Percentiles rank a stretch among this genome's conserved stretches.
These are phyloP conservation scores for Ophraella communa DNA, from an alignment of 2,888 invertebrate genomes.

Conservation along the genomic window DNA sequence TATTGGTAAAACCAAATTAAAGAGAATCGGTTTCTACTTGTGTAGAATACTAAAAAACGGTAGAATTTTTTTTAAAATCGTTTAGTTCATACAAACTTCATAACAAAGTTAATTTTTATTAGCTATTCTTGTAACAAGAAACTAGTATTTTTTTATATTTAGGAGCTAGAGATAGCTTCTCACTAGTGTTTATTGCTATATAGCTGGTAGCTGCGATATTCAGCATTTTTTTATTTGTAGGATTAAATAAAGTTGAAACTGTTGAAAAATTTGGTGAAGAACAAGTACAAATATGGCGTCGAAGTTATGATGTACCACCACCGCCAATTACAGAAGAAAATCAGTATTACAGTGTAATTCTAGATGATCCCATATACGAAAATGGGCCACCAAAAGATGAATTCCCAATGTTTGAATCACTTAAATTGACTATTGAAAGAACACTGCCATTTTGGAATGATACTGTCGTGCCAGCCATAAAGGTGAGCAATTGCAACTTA, in stretches of 20 bases:
- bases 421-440: conserved; percentile 81
- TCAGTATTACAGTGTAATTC: conserved; percentile 76
- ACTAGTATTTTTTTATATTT: too few relatives aligned
- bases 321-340: conserved; percentile 81
- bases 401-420: conserved; percentile 83
- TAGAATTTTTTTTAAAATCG: too few relatives aligned
- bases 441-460: conserved; percentile 89
- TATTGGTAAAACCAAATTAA: too few relatives aligned
- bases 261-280: conserved; percentile 86
- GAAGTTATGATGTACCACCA: conserved; percentile 83
- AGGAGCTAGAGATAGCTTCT: too few relatives aligned
- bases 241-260: conserved; percentile 81
- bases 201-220: background rate
- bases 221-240: conserved; percentile 12
- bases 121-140: too few relatives aligned
- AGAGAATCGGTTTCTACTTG: too few relatives aligned
- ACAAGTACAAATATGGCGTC: conserved; percentile 79
- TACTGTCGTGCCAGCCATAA: conserved; percentile 78
- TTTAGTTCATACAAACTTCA: too few relatives aligned
- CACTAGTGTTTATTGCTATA: background rate
- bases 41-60: too few relatives aligned
- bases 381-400: conserved; percentile 73
- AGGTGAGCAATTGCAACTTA: conserved; percentile 54
- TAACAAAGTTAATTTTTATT: too few relatives aligned
- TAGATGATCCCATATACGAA: conserved; percentile 77